Evolutionary conservation across 2,888 invertebrate genomes (phyloP), one percentile per base, ranked within the genome.

Genomic region (Trissonchulus latispiculum): DNA sequence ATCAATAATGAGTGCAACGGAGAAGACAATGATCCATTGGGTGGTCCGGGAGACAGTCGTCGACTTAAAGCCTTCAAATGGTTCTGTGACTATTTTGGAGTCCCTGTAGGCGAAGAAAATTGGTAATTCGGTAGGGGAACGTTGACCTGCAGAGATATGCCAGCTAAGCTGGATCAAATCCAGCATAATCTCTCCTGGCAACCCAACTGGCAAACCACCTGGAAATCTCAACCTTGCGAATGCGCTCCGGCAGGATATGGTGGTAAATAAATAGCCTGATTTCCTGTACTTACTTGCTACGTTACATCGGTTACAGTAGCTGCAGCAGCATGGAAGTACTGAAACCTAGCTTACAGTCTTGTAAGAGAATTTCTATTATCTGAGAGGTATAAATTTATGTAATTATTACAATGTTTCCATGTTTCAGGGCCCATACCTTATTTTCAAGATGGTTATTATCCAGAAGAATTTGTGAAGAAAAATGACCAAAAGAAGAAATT

Each of bases 21-120:
- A 28, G 81, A 81, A 72, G 80, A 80, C 70, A 67, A 74, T 15
- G 67, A 64, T 15, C 76, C 77, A 36, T 77, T 78, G 15, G 75
- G 76, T 73, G 79, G 80, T 1, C 79, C 79, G n/a, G 81, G 81
- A 37, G 81, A 81, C 74, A 80, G 77, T 35, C 76, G 81, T 37
- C 76, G 81, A 23, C 80, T 81, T 71, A 80, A 81, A 66, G 81
- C 81, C 0, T 82, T 81, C 76, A 80, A 79, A 74, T 81, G 80
- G 80, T 80, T 81, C 69, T 77, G 77, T 69, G 72, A 77, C 28
- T 79, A 81, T 61, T 80, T 81, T 72, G 77, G 77, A 32, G 79
- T 79, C n/a, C 76, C 77, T 2, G 73, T 75, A 2, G 75, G 76
- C 0, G 78, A 78, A 29, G 73, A 77, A 36, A 2, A n/a, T n/a